Evolutionary conservation across 2,888 invertebrate genomes (phyloP).

Genomic region (Cantharis rustica): DNA sequence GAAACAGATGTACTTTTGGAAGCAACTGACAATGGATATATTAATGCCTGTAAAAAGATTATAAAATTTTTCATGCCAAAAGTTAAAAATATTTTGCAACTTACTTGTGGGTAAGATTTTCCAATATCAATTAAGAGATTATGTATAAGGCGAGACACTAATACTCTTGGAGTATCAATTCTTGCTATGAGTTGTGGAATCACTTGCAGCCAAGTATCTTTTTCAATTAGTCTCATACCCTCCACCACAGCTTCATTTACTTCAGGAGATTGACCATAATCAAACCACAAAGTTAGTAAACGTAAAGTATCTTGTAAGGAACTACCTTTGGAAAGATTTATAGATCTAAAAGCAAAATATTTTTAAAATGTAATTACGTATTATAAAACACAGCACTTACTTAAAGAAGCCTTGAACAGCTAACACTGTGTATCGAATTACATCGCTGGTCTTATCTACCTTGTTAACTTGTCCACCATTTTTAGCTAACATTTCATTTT

Average conservation of each 20-base stretch:
- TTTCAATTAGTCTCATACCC: slow-evolving; percentile 90
- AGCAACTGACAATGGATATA: slow-evolving; percentile 97
- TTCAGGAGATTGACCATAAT: slow-evolving; percentile 92
- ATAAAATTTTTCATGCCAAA: not conserved
- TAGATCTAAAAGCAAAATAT: slow-evolving; percentile 67
- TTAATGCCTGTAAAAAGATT: slow-evolving; percentile 76
- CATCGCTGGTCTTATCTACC: slow-evolving; percentile 50
- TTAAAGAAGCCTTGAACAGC: slow-evolving; percentile 93
- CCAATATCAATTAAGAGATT: slow-evolving; percentile 95
- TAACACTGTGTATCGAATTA: slow-evolving; percentile 84
- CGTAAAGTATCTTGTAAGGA: slow-evolving; percentile 95
- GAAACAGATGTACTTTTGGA: slow-evolving; percentile 89
- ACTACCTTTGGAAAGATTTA: slow-evolving; percentile 88
- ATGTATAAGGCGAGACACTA: slow-evolving; percentile 90
- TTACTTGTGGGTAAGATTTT: slow-evolving; percentile 82
- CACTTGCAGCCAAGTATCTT: slow-evolving; percentile 99
- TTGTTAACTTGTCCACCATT: slow-evolving; percentile 23
- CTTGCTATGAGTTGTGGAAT: slow-evolving; percentile 98
- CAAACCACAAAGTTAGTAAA: slow-evolving; percentile 95
- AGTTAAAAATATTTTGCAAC: not conserved
- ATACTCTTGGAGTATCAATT: slow-evolving; percentile 89
- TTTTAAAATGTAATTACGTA: not conserved
- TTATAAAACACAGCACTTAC: slow-evolving; percentile 35
- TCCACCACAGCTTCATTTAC: slow-evolving; percentile 93
- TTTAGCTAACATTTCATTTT: slow-evolving; percentile 51